phyloP scores from a whole-genome alignment of 2,797 vertebrate species.

The Hephaestus fuliginosus region DNA sequence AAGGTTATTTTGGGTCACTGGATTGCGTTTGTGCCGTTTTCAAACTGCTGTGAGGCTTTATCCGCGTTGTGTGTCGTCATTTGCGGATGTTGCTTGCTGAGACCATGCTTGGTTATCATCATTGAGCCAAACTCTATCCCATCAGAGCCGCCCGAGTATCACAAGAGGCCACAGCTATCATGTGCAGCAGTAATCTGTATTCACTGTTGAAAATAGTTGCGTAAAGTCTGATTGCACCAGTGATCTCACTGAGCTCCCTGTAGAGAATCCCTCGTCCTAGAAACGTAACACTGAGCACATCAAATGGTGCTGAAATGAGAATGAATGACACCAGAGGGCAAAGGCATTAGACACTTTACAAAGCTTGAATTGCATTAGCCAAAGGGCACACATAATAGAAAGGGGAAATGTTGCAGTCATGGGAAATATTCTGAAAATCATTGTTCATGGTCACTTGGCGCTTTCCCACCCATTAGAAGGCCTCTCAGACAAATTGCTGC shows the following conservation, averaged over 20 bases:
- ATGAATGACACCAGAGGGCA: conserved; percentile 76
- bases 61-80: conserved; percentile 38
- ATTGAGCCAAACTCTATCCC: not conserved
- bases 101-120: conserved; percentile 32
- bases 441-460: conserved; percentile 57
- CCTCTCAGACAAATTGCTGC: conserved; percentile 44
- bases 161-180: conserved; percentile 1
- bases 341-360: conserved; percentile 76
- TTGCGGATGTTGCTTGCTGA: conserved; percentile 2
- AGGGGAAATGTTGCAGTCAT: conserved; percentile 71
- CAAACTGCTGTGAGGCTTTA: conserved; percentile 32
- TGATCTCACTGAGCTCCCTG: conserved; percentile 30
- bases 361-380: conserved; percentile 75
- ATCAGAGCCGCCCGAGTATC: conserved; percentile 10
- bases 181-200: not conserved
- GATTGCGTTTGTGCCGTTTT: conserved; percentile 45
- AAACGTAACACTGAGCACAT: conserved; percentile 28
- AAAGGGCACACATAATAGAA: conserved; percentile 72
- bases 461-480: conserved; percentile 58
- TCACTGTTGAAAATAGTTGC: conserved; percentile 5
- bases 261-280: not conserved
- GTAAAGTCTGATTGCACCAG: conserved; percentile 21
- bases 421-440: conserved; percentile 73
- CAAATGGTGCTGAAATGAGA: conserved; percentile 50
- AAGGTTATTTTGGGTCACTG: conserved; percentile 64